Percentiles rank a stretch among this genome's conserved stretches.
Conservation (phyloP, 2,797 vertebrate genomes). For the Zenarchopterus dispar region DNA sequence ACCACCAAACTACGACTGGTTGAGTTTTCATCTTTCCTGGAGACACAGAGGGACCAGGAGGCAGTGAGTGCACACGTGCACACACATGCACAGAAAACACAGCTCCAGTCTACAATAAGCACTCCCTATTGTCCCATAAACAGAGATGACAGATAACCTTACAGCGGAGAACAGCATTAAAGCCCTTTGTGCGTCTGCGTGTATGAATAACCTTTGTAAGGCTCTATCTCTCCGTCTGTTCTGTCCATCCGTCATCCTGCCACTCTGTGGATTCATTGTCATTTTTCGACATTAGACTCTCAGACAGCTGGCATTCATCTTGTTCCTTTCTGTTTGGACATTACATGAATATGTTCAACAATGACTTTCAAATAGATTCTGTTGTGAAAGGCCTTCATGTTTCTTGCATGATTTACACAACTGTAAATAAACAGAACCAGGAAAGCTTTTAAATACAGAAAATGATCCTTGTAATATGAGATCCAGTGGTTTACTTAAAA, state of each 20-base stretch:
- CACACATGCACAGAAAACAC: neutral
- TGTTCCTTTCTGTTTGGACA: constrained; percentile 54
- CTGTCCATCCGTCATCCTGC: constrained; percentile 67
- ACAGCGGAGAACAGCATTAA: constrained; percentile 48
- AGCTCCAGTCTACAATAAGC: constrained; percentile 42
- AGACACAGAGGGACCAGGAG: constrained; percentile 95
- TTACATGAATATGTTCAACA: constrained; percentile 27
- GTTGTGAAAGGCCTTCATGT: constrained; percentile 5
- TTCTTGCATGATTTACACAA: constrained; percentile 11
- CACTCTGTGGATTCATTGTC: constrained; percentile 32
- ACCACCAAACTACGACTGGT: constrained; percentile 96
- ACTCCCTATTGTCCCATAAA: constrained; percentile 63
- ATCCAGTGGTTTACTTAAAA: neutral
- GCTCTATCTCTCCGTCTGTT: constrained; percentile 52
- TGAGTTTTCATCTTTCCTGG: constrained; percentile 97
- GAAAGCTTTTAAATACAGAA: neutral
- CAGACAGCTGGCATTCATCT: constrained; percentile 72
- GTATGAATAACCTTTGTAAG: constrained; percentile 70
- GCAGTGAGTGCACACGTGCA: constrained; percentile 82
- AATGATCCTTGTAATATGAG: neutral
- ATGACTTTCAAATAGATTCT: constrained; percentile 33
- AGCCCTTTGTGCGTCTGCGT: constrained; percentile 52
- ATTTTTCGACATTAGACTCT: constrained; percentile 56
- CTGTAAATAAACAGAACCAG: constrained; percentile 3
- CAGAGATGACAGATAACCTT: constrained; percentile 71